A percentile compares a stretch with the other conserved stretches of the same genome.
Evolutionary conservation across 2,113 vertebrate genomes (phyloP).

Genomic region (Colaptes auratus): DNA sequence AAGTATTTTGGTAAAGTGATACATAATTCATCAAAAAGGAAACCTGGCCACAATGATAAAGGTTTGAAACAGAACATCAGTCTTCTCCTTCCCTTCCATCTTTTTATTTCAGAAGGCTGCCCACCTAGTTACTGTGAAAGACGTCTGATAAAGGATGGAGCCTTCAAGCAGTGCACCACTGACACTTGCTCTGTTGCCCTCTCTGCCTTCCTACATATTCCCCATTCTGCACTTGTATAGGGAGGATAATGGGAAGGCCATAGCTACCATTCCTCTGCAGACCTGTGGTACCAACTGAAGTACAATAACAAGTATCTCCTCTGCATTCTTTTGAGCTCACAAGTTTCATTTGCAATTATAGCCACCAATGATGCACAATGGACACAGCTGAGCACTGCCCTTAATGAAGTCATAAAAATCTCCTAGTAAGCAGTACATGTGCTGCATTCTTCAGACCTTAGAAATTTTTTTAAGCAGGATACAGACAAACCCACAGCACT

Average conservation of each 20-base stretch:
- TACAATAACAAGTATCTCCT: background rate
- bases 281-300: background rate
- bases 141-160: background rate
- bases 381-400: background rate
- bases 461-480: background rate
- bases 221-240: background rate
- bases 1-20: background rate
- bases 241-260: background rate
- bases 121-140: background rate
- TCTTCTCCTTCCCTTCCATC: background rate
- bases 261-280: background rate
- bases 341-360: conserved; percentile 30
- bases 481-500: background rate
- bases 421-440: background rate
- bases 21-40: background rate
- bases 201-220: background rate
- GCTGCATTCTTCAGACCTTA: conserved; percentile 8
- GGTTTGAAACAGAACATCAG: background rate
- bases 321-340: background rate
- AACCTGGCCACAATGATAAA: background rate
- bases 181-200: background rate
- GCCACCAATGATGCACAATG: conserved; percentile 15
- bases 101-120: background rate
- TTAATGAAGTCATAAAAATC: conserved; percentile 38
- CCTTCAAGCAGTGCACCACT: background rate